Percentiles rank a stretch among this genome's conserved stretches.
These are phyloP conservation scores for Silurus asotus DNA, from an alignment of 2,113 vertebrate genomes.

Conservation along the genomic window DNA sequence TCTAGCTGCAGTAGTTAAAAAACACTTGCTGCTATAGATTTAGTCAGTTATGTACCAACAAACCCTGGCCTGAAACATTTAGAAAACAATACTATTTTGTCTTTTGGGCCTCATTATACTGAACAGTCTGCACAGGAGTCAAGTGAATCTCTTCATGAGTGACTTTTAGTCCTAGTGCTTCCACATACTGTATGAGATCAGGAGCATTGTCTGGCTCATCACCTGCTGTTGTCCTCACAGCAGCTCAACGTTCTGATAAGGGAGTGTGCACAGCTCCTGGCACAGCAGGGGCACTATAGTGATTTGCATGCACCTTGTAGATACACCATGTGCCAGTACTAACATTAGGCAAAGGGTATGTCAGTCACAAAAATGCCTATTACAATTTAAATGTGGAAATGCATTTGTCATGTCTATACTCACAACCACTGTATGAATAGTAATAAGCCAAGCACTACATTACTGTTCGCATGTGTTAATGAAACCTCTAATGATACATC, in stretches of 20 bases:
- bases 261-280: conserved; percentile 1
- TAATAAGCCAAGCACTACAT: not conserved
- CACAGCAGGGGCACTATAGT: not conserved
- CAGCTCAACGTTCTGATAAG: conserved; percentile 8
- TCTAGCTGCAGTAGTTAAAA: not conserved
- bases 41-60: not conserved
- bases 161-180: not conserved
- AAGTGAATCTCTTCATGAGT: not conserved
- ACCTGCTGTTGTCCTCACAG: conserved; percentile 14
- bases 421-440: not conserved
- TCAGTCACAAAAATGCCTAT: not conserved
- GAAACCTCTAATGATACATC: not conserved
- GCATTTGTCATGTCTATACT: not conserved
- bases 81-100: not conserved
- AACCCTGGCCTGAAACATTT: not conserved
- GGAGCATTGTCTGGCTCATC: conserved; percentile 15
- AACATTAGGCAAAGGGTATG: not conserved
- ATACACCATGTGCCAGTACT: not conserved
- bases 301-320: conserved; percentile 7
- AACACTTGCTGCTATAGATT: not conserved
- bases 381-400: not conserved
- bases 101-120: conserved; percentile 4
- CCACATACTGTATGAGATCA: not conserved
- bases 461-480: not conserved
- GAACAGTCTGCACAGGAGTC: conserved; percentile 5